Conservation (phyloP, 2,888 invertebrate genomes). For the Endomychus coccineus region DNA sequence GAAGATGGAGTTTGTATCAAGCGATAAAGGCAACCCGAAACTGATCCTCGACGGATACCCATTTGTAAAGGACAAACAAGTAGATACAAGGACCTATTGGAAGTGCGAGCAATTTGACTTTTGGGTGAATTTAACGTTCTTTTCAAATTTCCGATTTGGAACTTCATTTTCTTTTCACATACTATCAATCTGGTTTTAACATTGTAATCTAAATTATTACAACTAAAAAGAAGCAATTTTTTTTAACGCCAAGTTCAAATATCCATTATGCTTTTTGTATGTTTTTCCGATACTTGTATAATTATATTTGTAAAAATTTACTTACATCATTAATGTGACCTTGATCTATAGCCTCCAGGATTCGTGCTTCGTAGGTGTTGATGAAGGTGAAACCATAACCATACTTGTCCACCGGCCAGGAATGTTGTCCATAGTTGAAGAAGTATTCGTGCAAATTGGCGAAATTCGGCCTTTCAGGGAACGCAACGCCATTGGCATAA, state of each 20-base stretch:
- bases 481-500: conserved; percentile 58
- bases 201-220: no score
- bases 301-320: background rate
- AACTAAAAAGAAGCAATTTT: no score
- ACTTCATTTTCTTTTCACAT: no score
- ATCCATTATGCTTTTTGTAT: conserved; percentile 49
- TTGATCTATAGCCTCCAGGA: conserved; percentile 51
- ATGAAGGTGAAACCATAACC: conserved; percentile 45
- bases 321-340: conserved; percentile 42
- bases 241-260: conserved; percentile 53
- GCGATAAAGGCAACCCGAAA: no score
- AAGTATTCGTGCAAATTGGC: conserved; percentile 46
- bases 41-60: no score
- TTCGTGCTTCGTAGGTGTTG: conserved; percentile 46
- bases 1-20: no score
- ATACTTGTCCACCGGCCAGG: conserved; percentile 42
- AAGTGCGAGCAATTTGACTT: no score
- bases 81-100: no score
- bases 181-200: no score
- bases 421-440: conserved; percentile 34
- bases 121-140: no score
- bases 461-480: conserved; percentile 55
- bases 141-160: no score
- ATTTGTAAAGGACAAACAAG: no score
- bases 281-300: conserved; percentile 25